Evolutionary conservation across 1,140 invertebrate genomes (phyloP).

Genomic region (Zelostemma sp.): DNA sequence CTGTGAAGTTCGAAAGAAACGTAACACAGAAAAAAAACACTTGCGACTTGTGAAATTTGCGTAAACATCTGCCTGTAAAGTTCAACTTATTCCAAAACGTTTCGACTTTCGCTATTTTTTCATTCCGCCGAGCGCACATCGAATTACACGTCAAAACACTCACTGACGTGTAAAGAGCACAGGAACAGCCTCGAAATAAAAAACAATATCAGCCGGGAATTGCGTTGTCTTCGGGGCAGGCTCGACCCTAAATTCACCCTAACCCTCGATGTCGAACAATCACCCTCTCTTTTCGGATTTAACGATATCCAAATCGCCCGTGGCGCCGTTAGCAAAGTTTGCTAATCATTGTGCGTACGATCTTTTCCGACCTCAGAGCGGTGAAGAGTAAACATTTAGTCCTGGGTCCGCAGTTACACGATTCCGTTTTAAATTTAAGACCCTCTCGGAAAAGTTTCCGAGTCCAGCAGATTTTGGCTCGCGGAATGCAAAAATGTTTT

Average conservation of each 20-base stretch:
- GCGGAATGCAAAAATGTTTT: too few species aligned
- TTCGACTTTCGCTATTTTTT: constrained; percentile 2
- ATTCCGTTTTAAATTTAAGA: too few species aligned
- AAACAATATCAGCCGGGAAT: constrained; percentile 29
- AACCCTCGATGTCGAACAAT: neutral
- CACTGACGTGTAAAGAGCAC: constrained; percentile 20
- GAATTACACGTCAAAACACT: constrained; percentile 31
- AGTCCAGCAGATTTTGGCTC: too few species aligned
- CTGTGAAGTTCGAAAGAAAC: constrained; percentile 9
- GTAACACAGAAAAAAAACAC: constrained; percentile 2
- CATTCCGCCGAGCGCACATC: constrained; percentile 15
- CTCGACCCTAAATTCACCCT: constrained; percentile 26
- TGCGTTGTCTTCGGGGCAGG: constrained; percentile 26
- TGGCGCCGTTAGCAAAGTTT: constrained; percentile 23
- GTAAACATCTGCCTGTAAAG: too few species aligned
- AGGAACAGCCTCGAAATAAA: constrained; percentile 17
- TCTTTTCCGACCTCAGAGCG: constrained; percentile 16
- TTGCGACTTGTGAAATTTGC: too few species aligned
- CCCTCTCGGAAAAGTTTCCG: too few species aligned
- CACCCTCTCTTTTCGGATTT: constrained; percentile 15
- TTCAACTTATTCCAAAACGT: too few species aligned
- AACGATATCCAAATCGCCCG: constrained; percentile 35
- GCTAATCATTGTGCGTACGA: constrained; percentile 30
- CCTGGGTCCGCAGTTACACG: too few species aligned
- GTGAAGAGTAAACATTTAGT: too few species aligned